A percentile compares a stretch with the other conserved stretches of the same genome.
Conservation (phyloP, 2,888 invertebrate genomes). For the Stegana nigrithorax region DNA sequence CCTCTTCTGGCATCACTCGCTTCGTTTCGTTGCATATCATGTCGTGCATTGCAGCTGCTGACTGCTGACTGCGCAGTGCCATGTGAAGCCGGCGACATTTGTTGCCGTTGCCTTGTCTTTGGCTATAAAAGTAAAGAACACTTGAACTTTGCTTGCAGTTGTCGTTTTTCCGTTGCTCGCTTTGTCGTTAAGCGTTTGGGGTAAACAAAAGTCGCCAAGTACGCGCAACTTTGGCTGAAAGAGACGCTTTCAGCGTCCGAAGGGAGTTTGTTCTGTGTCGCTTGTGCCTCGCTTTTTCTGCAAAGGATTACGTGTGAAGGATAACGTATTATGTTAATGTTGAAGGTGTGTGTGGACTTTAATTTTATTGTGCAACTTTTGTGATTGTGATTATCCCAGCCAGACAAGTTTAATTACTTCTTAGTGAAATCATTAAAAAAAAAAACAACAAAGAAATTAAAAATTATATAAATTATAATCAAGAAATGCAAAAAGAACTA, state of each 20-base stretch:
- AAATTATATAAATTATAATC: neutral
- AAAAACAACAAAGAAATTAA: too few species aligned
- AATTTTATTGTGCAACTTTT: neutral
- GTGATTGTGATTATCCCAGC: too few species aligned
- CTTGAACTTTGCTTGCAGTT: constrained; percentile 44
- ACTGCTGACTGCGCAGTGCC: constrained; percentile 36
- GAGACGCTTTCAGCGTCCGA: constrained; percentile 35
- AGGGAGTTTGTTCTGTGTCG: constrained; percentile 18
- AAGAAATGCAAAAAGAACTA: neutral
- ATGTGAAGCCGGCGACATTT: constrained; percentile 66
- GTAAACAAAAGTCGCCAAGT: too few species aligned
- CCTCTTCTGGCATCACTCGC: constrained; percentile 21
- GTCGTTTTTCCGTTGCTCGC: constrained; percentile 42
- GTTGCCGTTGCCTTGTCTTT: constrained; percentile 48
- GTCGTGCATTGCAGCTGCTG: neutral
- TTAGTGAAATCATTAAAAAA: neutral
- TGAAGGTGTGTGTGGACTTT: constrained; percentile 49
- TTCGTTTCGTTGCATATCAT: neutral
- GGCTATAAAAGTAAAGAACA: constrained; percentile 48
- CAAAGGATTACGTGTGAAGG: constrained; percentile 39
- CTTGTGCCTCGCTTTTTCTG: constrained; percentile 6
- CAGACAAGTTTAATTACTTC: neutral
- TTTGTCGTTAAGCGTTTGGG: too few species aligned
- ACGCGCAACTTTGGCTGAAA: constrained; percentile 26
- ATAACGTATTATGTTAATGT: constrained; percentile 49